These are phyloP conservation scores for Heliconius erato DNA, from an alignment of 2,888 invertebrate species.

Conservation along the genomic window DNA sequence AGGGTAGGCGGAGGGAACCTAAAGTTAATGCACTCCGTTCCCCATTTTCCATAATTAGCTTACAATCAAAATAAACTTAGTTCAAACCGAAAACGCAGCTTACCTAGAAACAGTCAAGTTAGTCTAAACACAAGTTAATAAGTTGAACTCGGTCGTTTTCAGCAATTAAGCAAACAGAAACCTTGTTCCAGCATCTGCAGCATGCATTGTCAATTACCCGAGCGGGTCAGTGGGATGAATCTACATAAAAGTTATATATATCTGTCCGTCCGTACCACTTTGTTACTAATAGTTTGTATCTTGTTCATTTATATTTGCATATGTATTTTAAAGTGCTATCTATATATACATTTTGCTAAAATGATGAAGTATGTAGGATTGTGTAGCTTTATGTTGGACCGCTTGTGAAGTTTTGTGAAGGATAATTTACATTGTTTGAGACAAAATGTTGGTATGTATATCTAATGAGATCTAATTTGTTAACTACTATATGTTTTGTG, in stretches of 20 bases:
- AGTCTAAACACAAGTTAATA: conserved; percentile 41
- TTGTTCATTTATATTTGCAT: conserved; percentile 22
- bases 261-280: conserved; percentile 10
- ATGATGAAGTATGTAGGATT: not conserved
- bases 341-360: not conserved
- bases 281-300: conserved; percentile 22
- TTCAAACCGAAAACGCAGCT: not conserved
- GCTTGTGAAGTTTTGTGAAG: not conserved
- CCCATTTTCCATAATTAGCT: too few species aligned
- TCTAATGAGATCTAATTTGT: not conserved
- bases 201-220: conserved; percentile 43
- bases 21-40: too few species aligned
- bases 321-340: not conserved
- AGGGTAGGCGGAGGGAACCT: too few species aligned
- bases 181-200: conserved; percentile 41
- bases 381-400: not conserved
- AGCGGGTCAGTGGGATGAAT: conserved; percentile 27
- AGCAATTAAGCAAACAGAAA: conserved; percentile 43
- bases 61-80: conserved; percentile 4
- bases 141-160: conserved; percentile 33
- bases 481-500: not conserved
- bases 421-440: not conserved
- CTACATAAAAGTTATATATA: conserved; percentile 41
- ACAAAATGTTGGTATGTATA: not conserved
- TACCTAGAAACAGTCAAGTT: conserved; percentile 14